Base-by-base conservation (phyloP, 1,140 invertebrate genomes). In the Ceratosolen solmsi region DNA sequence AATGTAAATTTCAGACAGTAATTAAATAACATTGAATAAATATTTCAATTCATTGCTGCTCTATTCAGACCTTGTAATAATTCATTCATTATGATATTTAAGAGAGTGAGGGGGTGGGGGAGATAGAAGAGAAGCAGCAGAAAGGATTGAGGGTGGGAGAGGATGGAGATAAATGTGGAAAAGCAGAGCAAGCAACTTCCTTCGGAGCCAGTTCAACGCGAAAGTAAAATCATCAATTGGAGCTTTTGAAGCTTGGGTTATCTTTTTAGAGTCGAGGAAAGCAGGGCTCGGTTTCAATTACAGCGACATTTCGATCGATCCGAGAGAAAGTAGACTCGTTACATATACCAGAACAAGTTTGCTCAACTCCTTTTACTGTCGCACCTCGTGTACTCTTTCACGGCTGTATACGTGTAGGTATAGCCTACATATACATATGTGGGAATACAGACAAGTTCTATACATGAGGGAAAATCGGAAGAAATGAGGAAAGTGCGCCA, bases 401-500 rank as follows among this genome's bases (percentile, higher is more conserved):
- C 9, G 20, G 0, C 38, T 70, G 36, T 70, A 17, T 1, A n/a
- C n/a, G n/a, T n/a, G n/a, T n/a, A n/a, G n/a, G n/a, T n/a, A n/a
- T n/a, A n/a, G n/a, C n/a, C n/a, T n/a, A n/a, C n/a, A n/a, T n/a
- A n/a, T n/a, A 58, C 60, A 78, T 56, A n/a, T 78, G 13, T 46
- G 38, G 38, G 25, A 22, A 11, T 54, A 54, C 2, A 54, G 51
- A 54, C 51, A 46, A 13, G 13, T 3, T 20, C 2, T 54, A 33
- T 20, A 63, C 15, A 33, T 63, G 33, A 7, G 41, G 33, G 27
- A 80, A 81, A 86, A 86, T 86, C 85, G 84, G 87, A 84, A 75
- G 83, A 88, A 89, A 88, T 87, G 88, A 88, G 83, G 30, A 63
- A 84, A 82, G 87, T 85, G 33, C 51, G 36, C 49, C 11, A n/a